Base-by-base conservation (phyloP, 2,113 vertebrate species). In the Phrynosoma platyrhinos region DNA sequence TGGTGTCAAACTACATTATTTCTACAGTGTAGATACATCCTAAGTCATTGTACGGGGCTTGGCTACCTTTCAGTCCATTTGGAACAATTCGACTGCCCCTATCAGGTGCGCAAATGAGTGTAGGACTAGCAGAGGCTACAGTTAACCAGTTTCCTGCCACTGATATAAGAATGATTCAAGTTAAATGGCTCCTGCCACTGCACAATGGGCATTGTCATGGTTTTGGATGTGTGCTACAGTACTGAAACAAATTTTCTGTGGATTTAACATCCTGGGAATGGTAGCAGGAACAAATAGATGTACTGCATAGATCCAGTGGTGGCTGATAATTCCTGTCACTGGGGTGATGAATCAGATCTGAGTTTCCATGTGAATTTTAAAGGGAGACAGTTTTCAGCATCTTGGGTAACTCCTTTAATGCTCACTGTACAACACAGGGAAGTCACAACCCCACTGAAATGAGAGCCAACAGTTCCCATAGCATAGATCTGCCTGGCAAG, bases 401-500 rank as follows among this genome's bases (percentile, higher is more conserved):
- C 47, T 47, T 47, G 47, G 47, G 47, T 47, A 47, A 47, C 2
- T 47, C 47, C 47, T 47, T 47, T 47, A 47, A 47, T 47, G 47
- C 7, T 7, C 47, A 47, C 47, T 7, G 7, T 47, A 47, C 47
- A 47, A 7, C 47, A 47, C 47, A 47, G 7, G 47, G 47, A 6
- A 47, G 4, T 47, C 47, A 47, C 7, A 47, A 1, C 47, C 47
- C 47, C 47, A 47, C 47, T 47, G 47, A 47, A 47, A 47, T 47
- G 47, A 62, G 58, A 62, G 58, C 18, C 58, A 62, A 62, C 58
- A 62, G 58, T 12, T 62, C 58, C 58, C 13, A 62, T 62, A 16
- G 58, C 18, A 14, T 62, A 92, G 95, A 94, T 90, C 91, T 95
- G 93, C 90, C 88, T 91, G 91, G 90, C 85, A 85, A 62, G 90